Conservation (phyloP, 2,113 vertebrate genomes). For the Hemiprocne comata region DNA sequence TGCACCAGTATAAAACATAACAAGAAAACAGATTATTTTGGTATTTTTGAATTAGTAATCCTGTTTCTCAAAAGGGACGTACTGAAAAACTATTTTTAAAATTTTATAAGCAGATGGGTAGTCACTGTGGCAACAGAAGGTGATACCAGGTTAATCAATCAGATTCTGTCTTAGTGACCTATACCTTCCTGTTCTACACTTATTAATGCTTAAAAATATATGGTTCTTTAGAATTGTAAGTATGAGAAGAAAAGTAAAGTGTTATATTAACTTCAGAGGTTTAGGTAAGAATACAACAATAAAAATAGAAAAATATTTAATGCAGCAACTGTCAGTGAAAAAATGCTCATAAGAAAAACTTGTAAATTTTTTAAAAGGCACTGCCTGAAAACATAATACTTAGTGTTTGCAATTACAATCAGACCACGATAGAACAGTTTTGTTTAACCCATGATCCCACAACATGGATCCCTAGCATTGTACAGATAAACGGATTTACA, state of each 20-base stretch:
- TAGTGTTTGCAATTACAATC: neutral
- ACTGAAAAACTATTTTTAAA: neutral
- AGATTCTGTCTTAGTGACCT: neutral
- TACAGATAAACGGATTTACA: neutral
- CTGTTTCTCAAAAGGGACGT: neutral
- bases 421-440: neutral
- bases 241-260: neutral
- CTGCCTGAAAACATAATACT: neutral
- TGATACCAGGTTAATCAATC: neutral
- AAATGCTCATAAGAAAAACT: neutral
- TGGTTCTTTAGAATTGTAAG: neutral
- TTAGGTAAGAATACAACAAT: neutral
- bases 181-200: neutral
- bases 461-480: neutral
- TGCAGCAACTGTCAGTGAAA: fast-evolving
- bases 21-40: neutral
- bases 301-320: neutral
- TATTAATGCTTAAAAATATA: neutral
- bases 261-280: neutral
- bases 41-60: neutral
- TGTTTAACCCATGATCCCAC: neutral
- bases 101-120: neutral
- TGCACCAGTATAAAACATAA: neutral
- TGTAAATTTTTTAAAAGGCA: neutral
- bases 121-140: neutral